Base-by-base conservation (phyloP, 2,113 vertebrate genomes). In the Acanthochromis polyacanthus region DNA sequence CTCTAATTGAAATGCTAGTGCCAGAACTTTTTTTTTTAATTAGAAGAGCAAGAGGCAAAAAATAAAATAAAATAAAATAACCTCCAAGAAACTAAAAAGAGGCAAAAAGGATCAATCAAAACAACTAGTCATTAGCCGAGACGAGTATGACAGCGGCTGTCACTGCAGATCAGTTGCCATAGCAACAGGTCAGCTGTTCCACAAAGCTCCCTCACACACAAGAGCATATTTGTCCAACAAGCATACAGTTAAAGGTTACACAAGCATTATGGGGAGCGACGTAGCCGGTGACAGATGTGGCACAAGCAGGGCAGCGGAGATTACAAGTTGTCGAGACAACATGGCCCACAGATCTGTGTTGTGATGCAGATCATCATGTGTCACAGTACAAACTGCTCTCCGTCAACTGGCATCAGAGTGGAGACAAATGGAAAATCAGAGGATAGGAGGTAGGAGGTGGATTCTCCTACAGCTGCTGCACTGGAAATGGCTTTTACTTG, bases 131-230 rank as follows among this genome's bases (percentile, higher is more conserved):
- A 74, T 81, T 78, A 79, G 80, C 66, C 36, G 10, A 81, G 59
- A 73, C 12, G 58, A 76, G n/a, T 51, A n/a, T 57, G 74, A 77
- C 70, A 72, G 32, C 1, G 5, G 61, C 63, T 68, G 69, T 66
- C 72, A 45, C 51, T 69, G 78, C 64, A 66, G 70, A 85, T 68
- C n/a, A 23, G 91, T 94, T 82, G 79, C 87, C 91, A 80, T 86
- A 85, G 86, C 89, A 93, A 94, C 89, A 81, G 78, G 88, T 87
- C 90, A 91, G 78, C 86, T 86, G 80, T 80, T 89, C 46, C 43
- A 40, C 45, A 84, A 82, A 78, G 67, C 40, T 15, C 40, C 40
- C 40, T 4, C 63, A 58, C 46, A 22, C 30, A 10, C 52, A 46
- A 19, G 50, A 61, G 62, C 55, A 48, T 28, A 71, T 20, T 71